These are phyloP conservation scores for Babyrousa celebensis DNA, from an alignment of 2,797 vertebrate species.

Conservation along the genomic window DNA sequence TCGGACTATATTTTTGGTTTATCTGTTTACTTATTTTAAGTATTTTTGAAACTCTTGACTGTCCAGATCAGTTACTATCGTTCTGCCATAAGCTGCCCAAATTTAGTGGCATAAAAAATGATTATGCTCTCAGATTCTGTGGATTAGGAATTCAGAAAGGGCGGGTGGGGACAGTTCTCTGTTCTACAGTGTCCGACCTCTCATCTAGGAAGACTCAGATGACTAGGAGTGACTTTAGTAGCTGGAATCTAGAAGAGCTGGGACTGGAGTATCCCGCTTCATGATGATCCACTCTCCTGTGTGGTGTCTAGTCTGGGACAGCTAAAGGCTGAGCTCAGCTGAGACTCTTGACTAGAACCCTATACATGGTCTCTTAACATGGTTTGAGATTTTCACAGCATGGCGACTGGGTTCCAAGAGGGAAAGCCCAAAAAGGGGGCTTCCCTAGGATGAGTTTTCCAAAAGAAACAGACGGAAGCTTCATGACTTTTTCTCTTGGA, in stretches of 20 bases:
- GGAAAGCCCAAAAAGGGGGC: background rate
- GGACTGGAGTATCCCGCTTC: background rate
- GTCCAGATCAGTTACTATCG: background rate
- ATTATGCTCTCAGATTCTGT: background rate
- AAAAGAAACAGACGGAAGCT: background rate
- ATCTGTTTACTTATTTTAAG: constrained; percentile 27
- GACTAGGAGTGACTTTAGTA: background rate
- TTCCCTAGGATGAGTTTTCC: background rate
- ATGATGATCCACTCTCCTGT: background rate
- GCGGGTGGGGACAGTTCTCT: background rate
- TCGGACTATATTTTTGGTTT: background rate
- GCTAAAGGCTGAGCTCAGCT: background rate
- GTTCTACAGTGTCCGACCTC: background rate
- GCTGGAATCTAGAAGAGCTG: background rate
- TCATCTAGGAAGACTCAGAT: background rate
- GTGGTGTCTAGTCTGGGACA: background rate
- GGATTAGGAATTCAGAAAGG: background rate
- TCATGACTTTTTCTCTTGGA: background rate
- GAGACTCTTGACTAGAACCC: background rate
- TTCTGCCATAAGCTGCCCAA: background rate
- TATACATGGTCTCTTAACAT: background rate
- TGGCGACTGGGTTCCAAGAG: background rate
- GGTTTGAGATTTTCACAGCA: background rate
- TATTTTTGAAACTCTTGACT: background rate
- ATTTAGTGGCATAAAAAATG: background rate